Evolutionary conservation across 2,113 vertebrate species (phyloP), one percentile per base, ranked within the genome.

Genomic region (Columbina picui): DNA sequence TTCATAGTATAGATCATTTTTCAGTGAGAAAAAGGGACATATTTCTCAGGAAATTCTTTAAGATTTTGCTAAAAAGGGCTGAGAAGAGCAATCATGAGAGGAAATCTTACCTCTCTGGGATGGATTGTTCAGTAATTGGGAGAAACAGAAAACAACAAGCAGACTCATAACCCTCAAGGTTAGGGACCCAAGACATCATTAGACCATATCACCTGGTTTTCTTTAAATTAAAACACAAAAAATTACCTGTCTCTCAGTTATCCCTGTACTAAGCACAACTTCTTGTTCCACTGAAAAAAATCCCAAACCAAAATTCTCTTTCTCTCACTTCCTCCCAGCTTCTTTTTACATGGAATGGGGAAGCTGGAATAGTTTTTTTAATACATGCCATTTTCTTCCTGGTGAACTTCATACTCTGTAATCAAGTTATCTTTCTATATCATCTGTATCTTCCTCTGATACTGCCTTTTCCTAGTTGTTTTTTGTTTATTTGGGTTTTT

Each of bases 301-400:
- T 3, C 2, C 26, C 2, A 38, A 11, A 0, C 2, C 11, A 23
- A 60, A 61, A 74, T 36, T 68, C 18, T 45, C 29, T 69, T 45
- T 36, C 21, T 7, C 2, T 22, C 7, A 14, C 6, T 4, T 12
- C 11, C 4, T 17, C 2, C 0, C 18, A 45, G 43, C 43, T 45
- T 45, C 43, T 45, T 45, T 19, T 45, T 45, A 19, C 43, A 45
- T 45, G 43, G 43, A 18, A 18, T 8, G 43, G 8, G 21, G 12
- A 9, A 36, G 15, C 6, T 88, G n/a, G 26, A 56, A 67, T 32
- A 77, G 19, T 6, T 7, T 70, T 70, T 71, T 65, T n/a, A 77
- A 65, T 61, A 77, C 6, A 23, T 67, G 32, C 30, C 4, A 19
- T 84, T 36, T 53, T 68, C 22, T 91, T n/a, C 55, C 17, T 73